phyloP scores from a whole-genome alignment of 2,797 vertebrate species.

The Echeneis naucrates region DNA sequence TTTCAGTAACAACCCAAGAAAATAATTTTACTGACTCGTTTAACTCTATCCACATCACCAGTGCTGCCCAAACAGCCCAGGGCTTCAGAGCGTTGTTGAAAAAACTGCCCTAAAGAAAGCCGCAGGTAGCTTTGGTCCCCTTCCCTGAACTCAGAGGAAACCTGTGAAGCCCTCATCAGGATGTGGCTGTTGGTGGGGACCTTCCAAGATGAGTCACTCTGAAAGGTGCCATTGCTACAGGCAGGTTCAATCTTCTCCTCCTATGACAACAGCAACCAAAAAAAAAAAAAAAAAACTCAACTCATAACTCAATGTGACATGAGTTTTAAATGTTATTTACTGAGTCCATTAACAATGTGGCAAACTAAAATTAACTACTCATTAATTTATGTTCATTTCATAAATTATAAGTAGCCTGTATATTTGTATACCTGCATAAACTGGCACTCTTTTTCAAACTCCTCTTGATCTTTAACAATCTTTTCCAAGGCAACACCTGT shows the following conservation, averaged over 20 bases:
- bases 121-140: constrained; percentile 90
- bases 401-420: background rate
- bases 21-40: constrained; percentile 86
- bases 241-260: constrained; percentile 87
- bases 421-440: constrained; percentile 89
- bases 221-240: constrained; percentile 67
- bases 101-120: constrained; percentile 94
- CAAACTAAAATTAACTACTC: background rate
- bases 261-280: constrained; percentile 73
- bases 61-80: constrained; percentile 90
- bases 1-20: background rate
- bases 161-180: constrained; percentile 86
- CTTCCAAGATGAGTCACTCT: constrained; percentile 90
- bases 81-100: constrained; percentile 94
- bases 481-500: constrained; percentile 90
- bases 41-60: constrained; percentile 80
- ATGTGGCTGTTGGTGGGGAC: constrained; percentile 77
- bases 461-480: constrained; percentile 91
- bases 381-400: background rate
- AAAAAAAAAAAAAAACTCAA: too few relatives aligned
- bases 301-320: background rate
- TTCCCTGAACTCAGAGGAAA: constrained; percentile 83
- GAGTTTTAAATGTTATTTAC: background rate
- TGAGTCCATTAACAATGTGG: too few relatives aligned
- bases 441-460: constrained; percentile 93